Percentiles rank a stretch among this genome's conserved stretches.
These are phyloP conservation scores for Druceiella hillmani DNA, from an alignment of 2,888 invertebrate genomes.

Conservation along the genomic window DNA sequence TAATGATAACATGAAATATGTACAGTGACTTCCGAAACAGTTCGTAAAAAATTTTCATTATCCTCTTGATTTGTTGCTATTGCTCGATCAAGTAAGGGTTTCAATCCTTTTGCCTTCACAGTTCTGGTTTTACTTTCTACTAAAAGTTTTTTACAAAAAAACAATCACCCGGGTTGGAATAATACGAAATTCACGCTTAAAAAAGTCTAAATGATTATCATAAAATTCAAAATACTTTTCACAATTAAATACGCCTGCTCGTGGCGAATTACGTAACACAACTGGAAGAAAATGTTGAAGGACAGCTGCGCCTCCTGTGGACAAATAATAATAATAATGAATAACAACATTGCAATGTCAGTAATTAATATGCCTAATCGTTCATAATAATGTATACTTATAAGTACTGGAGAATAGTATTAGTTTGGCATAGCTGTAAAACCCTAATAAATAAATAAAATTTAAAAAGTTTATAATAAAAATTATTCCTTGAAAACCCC, in stretches of 20 bases:
- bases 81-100: conserved; percentile 18
- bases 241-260: conserved; percentile 6
- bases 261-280: conserved; percentile 9
- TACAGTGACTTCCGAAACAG: conserved; percentile 17
- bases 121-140: conserved; percentile 13
- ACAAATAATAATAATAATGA: conserved; percentile 10
- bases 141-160: conserved; percentile 17
- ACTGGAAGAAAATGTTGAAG: conserved; percentile 2
- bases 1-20: conserved; percentile 15
- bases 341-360: conserved; percentile 11
- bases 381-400: conserved; percentile 15
- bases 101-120: conserved; percentile 17
- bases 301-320: neutral
- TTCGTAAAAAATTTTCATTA: conserved; percentile 13
- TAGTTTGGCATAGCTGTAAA: conserved; percentile 18
- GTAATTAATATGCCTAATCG: conserved; percentile 9
- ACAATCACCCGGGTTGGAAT: conserved; percentile 16
- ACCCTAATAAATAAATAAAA: conserved; percentile 15
- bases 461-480: conserved; percentile 9
- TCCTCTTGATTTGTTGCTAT: conserved; percentile 12
- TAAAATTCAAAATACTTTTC: conserved; percentile 7
- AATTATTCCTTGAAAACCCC: conserved; percentile 11
- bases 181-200: conserved; percentile 9
- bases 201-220: conserved; percentile 13
- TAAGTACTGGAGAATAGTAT: conserved; percentile 19